Conservation (phyloP, 30 jellyfish, hydroid and myxozoan species). For the Rhopilema esculentum region DNA sequence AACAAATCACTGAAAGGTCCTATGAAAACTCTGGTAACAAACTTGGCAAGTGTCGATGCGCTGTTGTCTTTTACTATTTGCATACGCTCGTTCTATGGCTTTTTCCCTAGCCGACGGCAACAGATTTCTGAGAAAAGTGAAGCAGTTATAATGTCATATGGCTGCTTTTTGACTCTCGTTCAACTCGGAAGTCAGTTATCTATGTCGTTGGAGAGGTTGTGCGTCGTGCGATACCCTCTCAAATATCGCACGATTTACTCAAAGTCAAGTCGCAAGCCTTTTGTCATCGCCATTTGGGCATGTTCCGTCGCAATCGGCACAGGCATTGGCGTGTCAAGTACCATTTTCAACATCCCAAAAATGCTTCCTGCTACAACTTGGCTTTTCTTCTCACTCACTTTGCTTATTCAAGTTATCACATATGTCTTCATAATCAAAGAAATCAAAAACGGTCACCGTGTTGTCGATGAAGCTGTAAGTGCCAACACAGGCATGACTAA, state of each 20-base stretch:
- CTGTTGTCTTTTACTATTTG: constrained; percentile 14
- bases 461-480: neutral
- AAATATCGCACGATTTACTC: constrained; percentile 9
- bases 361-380: constrained; percentile 6
- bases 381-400: neutral
- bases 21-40: constrained; percentile 29
- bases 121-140: neutral
- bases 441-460: neutral
- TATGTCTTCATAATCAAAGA: constrained; percentile 2
- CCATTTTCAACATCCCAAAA: neutral
- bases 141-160: constrained; percentile 25
- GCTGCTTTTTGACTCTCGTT: constrained; percentile 12
- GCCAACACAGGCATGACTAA: neutral
- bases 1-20: constrained; percentile 33
- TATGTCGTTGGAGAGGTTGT: constrained; percentile 21
- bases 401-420: neutral
- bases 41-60: constrained; percentile 19
- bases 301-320: constrained; percentile 20
- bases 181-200: constrained; percentile 34
- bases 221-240: constrained; percentile 15
- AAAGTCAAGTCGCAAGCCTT: neutral
- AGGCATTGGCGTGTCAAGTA: constrained; percentile 11
- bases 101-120: neutral
- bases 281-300: constrained; percentile 6
- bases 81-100: constrained; percentile 13